These are phyloP conservation scores for Auanema freiburgensis DNA, from an alignment of 2,888 invertebrate species.

Conservation along the genomic window DNA sequence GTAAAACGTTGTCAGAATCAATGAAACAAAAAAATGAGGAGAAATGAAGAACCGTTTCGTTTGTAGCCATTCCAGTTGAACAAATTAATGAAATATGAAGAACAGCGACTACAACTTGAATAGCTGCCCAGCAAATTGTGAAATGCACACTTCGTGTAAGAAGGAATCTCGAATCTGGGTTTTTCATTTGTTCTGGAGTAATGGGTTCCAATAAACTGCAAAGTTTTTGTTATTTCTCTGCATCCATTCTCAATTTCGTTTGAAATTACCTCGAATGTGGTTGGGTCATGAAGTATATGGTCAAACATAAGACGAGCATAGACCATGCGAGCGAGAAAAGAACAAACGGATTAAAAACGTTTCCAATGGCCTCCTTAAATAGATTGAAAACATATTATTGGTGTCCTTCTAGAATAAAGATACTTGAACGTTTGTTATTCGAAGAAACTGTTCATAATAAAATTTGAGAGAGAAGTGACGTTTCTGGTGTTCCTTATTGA, in stretches of 20 bases:
- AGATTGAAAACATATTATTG: neutral
- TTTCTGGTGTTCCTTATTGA: slow-evolving; percentile 52
- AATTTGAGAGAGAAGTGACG: slow-evolving; percentile 55
- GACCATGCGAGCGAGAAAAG: slow-evolving; percentile 59
- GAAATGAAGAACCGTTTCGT: slow-evolving; percentile 49
- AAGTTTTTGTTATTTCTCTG: slow-evolving; percentile 4
- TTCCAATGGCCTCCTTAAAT: slow-evolving; percentile 54
- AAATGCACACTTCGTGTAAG: slow-evolving; percentile 52
- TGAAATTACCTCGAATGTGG: slow-evolving; percentile 39
- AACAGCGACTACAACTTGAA: slow-evolving; percentile 55
- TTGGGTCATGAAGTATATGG: slow-evolving; percentile 59
- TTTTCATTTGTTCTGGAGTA: slow-evolving; percentile 46
- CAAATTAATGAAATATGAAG: slow-evolving; percentile 55
- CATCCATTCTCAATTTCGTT: neutral
- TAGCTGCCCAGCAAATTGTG: slow-evolving; percentile 53
- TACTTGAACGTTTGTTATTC: slow-evolving; percentile 55
- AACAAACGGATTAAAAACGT: slow-evolving; percentile 58
- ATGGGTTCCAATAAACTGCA: slow-evolving; percentile 52
- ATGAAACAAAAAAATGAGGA: no score
- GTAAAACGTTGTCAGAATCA: no score
- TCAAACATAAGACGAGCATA: slow-evolving; percentile 51
- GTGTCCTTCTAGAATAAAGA: neutral
- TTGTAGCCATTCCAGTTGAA: slow-evolving; percentile 56
- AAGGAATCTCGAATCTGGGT: slow-evolving; percentile 27
- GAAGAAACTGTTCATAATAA: slow-evolving; percentile 60